These are phyloP conservation scores for Uloborus diversus DNA, from an alignment of 1,140 invertebrate genomes.

Conservation along the genomic window DNA sequence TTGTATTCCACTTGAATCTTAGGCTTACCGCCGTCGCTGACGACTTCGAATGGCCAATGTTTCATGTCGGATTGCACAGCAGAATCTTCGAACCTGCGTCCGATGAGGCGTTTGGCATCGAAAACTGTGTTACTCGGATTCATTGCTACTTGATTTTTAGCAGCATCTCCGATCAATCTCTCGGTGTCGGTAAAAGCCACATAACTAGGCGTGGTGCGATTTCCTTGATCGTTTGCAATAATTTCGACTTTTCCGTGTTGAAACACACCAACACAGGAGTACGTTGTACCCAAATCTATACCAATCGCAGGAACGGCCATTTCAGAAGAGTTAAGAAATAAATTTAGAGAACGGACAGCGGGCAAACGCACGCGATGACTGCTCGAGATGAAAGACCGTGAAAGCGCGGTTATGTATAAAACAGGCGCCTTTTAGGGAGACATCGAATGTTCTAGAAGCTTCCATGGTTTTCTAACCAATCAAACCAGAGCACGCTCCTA, in stretches of 20 bases:
- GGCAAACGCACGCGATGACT: background rate
- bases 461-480: slow-evolving; percentile 26
- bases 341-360: background rate
- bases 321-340: slow-evolving; percentile 3
- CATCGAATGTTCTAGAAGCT: slow-evolving; percentile 50
- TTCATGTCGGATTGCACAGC: slow-evolving; percentile 75
- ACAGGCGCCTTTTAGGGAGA: slow-evolving; percentile 38
- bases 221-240: slow-evolving; percentile 72
- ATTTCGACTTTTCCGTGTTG: slow-evolving; percentile 71
- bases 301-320: slow-evolving; percentile 61
- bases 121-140: slow-evolving; percentile 87
- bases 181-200: slow-evolving; percentile 79
- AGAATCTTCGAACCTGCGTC: slow-evolving; percentile 78
- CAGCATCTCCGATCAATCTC: slow-evolving; percentile 83
- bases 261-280: slow-evolving; percentile 61
- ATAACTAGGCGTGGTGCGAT: slow-evolving; percentile 70
- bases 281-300: slow-evolving; percentile 63
- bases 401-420: background rate
- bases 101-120: slow-evolving; percentile 81
- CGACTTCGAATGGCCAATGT: slow-evolving; percentile 70
- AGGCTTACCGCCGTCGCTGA: slow-evolving; percentile 64
- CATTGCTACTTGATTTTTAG: slow-evolving; percentile 78
- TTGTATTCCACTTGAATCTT: slow-evolving; percentile 77
- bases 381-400: background rate
- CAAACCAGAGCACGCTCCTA: background rate